Percentiles rank a stretch among this genome's conserved stretches.
These are phyloP conservation scores for Tinamus guttatus DNA, from an alignment of 2,113 vertebrate genomes.

Conservation along the genomic window DNA sequence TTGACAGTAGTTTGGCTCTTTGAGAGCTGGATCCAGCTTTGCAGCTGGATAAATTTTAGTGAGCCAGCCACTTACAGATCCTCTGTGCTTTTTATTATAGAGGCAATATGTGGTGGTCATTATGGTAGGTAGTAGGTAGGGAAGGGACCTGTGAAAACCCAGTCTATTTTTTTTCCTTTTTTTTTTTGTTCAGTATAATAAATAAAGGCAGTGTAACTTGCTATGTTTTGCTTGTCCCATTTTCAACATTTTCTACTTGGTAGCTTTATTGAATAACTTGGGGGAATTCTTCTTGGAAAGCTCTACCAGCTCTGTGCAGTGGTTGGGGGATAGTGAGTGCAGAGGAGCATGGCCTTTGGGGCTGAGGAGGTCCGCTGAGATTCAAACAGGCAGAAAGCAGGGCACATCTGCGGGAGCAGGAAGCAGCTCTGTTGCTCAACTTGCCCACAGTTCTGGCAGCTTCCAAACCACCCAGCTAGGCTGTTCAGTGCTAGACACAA, in stretches of 20 bases:
- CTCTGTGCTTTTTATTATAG: background rate
- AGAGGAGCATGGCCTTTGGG: background rate
- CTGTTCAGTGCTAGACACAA: background rate
- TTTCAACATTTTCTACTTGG: background rate
- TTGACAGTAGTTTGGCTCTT: background rate
- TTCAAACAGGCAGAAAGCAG: background rate
- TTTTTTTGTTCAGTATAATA: rapidly evolving
- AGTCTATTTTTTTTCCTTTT: background rate
- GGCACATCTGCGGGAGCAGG: background rate
- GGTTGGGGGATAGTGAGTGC: background rate
- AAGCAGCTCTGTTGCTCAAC: background rate
- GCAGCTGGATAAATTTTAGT: background rate
- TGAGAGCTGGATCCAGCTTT: background rate
- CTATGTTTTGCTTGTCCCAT: background rate
- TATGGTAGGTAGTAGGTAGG: background rate
- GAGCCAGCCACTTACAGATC: background rate
- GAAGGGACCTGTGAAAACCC: background rate
- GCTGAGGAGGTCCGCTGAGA: background rate
- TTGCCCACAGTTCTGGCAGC: background rate
- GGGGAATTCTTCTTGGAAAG: background rate
- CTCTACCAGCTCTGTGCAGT: background rate
- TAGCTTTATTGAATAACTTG: background rate
- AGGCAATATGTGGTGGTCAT: background rate
- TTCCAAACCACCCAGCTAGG: background rate
- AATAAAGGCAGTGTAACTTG: background rate